Evolutionary conservation across 2,113 vertebrate species (phyloP).

Genomic region (Galbula dea): DNA sequence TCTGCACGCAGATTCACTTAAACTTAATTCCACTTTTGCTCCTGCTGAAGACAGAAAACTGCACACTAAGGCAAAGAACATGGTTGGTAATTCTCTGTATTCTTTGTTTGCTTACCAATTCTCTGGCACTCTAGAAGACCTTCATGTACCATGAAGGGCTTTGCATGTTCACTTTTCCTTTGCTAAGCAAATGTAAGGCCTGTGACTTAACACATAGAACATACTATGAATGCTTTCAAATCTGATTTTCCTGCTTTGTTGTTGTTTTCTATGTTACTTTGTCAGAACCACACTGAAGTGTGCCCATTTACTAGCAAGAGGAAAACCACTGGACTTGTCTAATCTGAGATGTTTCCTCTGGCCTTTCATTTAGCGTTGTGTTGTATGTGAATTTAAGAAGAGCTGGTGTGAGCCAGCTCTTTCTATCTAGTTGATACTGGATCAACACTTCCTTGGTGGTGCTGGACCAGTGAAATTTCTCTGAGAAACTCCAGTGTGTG

Average conservation of each 20-base stretch:
- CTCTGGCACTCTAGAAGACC: neutral
- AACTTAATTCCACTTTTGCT: neutral
- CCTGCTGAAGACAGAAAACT: neutral
- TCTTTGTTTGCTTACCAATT: neutral
- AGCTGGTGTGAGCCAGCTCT: neutral
- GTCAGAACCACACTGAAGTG: fast-evolving
- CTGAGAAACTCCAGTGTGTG: neutral
- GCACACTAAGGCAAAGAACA: fast-evolving
- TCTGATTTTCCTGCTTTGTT: neutral
- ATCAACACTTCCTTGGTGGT: neutral
- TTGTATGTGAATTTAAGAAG: neutral
- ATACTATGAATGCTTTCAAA: neutral
- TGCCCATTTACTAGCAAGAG: fast-evolving
- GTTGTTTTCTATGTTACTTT: neutral
- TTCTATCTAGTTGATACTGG: neutral
- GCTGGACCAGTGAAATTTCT: neutral
- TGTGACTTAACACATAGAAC: neutral
- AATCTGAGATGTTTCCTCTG: neutral
- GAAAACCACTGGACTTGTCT: neutral
- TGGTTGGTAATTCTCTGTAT: neutral
- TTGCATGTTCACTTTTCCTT: neutral
- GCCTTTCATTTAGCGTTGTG: neutral
- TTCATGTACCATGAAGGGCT: neutral
- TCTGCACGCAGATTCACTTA: neutral
- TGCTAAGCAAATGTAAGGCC: neutral